A percentile compares a stretch with the other conserved stretches of the same genome.
These are phyloP conservation scores for Poeciliopsis infans DNA, from an alignment of 2,797 vertebrate species.

Conservation along the genomic window DNA sequence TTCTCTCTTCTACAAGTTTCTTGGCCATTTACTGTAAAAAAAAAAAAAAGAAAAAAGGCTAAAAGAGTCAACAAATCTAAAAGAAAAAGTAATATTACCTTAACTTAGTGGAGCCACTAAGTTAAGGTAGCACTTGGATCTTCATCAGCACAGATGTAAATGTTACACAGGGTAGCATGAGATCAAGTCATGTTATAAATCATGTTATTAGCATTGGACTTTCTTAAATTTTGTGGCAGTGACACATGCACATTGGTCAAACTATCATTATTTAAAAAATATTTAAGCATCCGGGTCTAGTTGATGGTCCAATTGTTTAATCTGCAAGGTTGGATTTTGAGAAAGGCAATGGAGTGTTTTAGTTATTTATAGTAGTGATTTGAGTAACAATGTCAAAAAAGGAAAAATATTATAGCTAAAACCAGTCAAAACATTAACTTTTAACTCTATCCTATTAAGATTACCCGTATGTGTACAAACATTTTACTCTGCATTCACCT, in stretches of 20 bases:
- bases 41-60: no score
- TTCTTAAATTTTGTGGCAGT: background rate
- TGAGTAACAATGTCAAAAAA: background rate
- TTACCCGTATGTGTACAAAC: slow-evolving; percentile 12
- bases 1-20: background rate
- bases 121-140: background rate
- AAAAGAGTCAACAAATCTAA: background rate
- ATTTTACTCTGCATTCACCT: slow-evolving; percentile 35
- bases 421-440: slow-evolving; percentile 22
- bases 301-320: background rate
- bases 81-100: background rate
- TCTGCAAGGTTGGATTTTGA: no score
- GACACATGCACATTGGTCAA: background rate
- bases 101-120: background rate
- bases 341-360: no score
- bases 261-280: background rate
- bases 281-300: background rate
- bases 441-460: slow-evolving; percentile 4
- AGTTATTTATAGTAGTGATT: background rate
- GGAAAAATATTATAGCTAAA: slow-evolving; percentile 22
- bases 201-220: background rate
- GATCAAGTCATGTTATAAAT: background rate
- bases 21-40: background rate
- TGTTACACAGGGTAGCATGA: background rate
- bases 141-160: background rate